Evolutionary conservation across 2,888 invertebrate species (phyloP), one percentile per base, ranked within the genome.

Genomic region (Sympetrum striolatum): DNA sequence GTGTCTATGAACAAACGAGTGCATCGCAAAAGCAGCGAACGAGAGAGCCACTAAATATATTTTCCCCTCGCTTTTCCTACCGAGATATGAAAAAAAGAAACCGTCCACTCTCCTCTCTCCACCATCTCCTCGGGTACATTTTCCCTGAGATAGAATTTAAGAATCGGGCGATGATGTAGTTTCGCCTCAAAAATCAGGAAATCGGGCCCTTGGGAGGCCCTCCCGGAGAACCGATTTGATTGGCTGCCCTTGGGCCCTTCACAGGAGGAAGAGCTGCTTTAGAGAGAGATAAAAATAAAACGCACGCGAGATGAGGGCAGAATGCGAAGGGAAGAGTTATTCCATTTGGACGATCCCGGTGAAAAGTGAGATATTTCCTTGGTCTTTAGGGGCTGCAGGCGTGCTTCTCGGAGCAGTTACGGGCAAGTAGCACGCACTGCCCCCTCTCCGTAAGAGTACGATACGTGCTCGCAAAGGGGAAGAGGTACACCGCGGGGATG

Each of bases 191-290:
- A 86, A 86, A 86, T 64, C 86, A 64, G 60, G 37, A 60, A 31
- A 86, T 60, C 86, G 64, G 25, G 86, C 86, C 60, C 86, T 22
- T 58, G 35, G 86, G 60, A 37, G 14, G 22, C 12, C 73, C 80
- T 25, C 22, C 31, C 15, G 58, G 53, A 82, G 82, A 82, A 82
- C 31, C 35, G 82, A 82, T 58, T 82, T 82, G 82, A 82, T 82
- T 82, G 58, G 82, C 82, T 44, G 44, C 58, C 35, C 14, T 10
- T 15, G 22, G 31, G 22, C 31, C 80, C 22, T 80, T 10, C 8
- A 12, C 25, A n/a, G 53, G 0, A 18, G 12, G 31, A 31, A n/a
- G 53, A 25, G 53, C 10, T 44, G 44, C 15, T 12, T 3, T 53
- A 58, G n/a, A 82, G 10, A 35, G 82, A 58, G 22, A 48, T 39